Percentiles rank a stretch among this genome's conserved stretches.
These are phyloP conservation scores for Scleropages formosus DNA, from an alignment of 2,797 vertebrate species.

Conservation along the genomic window DNA sequence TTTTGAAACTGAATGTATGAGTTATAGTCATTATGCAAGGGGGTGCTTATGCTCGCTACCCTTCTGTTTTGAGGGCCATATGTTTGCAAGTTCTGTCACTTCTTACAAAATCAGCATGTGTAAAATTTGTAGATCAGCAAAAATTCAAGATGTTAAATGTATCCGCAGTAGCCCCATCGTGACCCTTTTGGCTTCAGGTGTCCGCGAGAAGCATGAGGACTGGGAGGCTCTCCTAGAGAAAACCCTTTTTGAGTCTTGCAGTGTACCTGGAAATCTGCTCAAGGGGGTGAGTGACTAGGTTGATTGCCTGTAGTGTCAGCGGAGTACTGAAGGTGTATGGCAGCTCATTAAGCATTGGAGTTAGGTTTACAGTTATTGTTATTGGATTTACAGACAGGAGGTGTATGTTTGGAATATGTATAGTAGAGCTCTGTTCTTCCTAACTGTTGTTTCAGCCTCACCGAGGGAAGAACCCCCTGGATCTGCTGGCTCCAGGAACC, in stretches of 20 bases:
- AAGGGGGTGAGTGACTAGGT: constrained; percentile 78
- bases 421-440: neutral
- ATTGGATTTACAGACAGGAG: constrained; percentile 23
- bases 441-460: constrained; percentile 72
- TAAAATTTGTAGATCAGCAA: too few species aligned
- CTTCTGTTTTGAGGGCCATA: too few species aligned
- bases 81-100: neutral
- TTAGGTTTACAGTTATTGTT: constrained; percentile 11
- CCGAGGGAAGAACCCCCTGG: constrained; percentile 85
- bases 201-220: constrained; percentile 85
- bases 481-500: constrained; percentile 84
- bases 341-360: neutral
- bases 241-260: constrained; percentile 79
- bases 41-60: too few species aligned
- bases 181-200: constrained; percentile 65
- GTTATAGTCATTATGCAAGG: too few species aligned
- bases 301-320: neutral
- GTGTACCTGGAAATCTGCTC: constrained; percentile 85
- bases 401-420: too few species aligned
- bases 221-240: constrained; percentile 82
- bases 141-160: too few species aligned
- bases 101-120: neutral
- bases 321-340: neutral
- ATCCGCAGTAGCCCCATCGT: too few species aligned
- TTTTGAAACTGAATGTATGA: too few species aligned